Evolutionary conservation across 2,888 invertebrate species (phyloP).

Genomic region (Caenorhabditis plicata): DNA sequence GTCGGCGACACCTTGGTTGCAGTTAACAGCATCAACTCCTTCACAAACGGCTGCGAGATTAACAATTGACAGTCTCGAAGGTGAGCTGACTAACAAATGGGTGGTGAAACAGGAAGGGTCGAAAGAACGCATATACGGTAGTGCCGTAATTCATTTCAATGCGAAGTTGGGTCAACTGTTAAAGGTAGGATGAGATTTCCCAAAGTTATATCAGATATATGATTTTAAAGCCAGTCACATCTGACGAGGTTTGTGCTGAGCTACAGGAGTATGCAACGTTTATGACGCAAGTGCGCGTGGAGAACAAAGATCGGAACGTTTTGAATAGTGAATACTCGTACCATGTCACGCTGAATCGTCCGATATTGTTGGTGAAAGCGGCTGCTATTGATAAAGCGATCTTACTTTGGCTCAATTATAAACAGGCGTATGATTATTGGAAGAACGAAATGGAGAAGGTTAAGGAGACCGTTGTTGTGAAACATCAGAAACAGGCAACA

Average conservation of each 20-base stretch:
- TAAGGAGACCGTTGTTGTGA: slow-evolving; percentile 1
- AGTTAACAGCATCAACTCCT: slow-evolving; percentile 95
- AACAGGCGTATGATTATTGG: slow-evolving; percentile 99
- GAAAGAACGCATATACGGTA: slow-evolving; percentile 67
- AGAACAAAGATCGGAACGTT: slow-evolving; percentile 53
- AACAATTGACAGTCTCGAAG: slow-evolving; percentile 92
- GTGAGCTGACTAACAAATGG: slow-evolving; percentile 71
- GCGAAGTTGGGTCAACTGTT: slow-evolving; percentile 77
- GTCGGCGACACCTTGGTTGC: slow-evolving; percentile 75
- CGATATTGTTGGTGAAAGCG: slow-evolving; percentile 92
- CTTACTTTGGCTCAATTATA: slow-evolving; percentile 97
- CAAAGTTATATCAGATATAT: too few species aligned
- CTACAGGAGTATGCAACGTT: slow-evolving; percentile 98
- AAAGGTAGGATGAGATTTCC: slow-evolving; percentile 74
- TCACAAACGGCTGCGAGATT: slow-evolving; percentile 92
- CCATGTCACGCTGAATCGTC: slow-evolving; percentile 82
- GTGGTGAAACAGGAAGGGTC: slow-evolving; percentile 38
- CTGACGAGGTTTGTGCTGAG: slow-evolving; percentile 94
- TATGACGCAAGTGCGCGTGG: slow-evolving; percentile 74
- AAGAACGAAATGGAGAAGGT: slow-evolving; percentile 76
- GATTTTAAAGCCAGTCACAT: too few species aligned
- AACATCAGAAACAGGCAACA: slow-evolving; percentile 12
- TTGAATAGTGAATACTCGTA: slow-evolving; percentile 41
- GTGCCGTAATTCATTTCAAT: slow-evolving; percentile 86
- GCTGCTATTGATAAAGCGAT: slow-evolving; percentile 91